Evolutionary conservation across 2,888 invertebrate species (phyloP), one percentile per base, ranked within the genome.

Genomic region (Melolontha melolontha): DNA sequence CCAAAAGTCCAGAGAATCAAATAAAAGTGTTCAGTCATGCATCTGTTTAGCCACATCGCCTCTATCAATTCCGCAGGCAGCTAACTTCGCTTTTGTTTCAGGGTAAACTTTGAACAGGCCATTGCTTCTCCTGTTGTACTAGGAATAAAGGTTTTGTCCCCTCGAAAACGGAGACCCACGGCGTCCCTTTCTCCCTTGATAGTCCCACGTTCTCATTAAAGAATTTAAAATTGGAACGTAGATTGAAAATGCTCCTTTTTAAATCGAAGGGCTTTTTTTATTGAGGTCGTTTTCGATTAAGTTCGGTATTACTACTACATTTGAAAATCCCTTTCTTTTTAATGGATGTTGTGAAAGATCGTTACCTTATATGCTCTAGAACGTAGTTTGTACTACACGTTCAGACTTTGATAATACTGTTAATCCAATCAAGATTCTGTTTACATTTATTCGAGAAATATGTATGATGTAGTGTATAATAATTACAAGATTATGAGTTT

Each of bases 1-100:
- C 66, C 69, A 75, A 74, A 77, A 76, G 75, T 76, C 73, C 73
- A 67, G 71, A 72, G 74, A 77, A 77, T 78, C 74, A 74, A 76
- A 76, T 77, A 77, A 78, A 77, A 75, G 75, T 71, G 77, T 73
- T 70, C 76, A 75, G 76, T 76, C 76, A 76, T 75, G 76, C 77
- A 76, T 78, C 75, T 76, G 75, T 73, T 75, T 76, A 71, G 67
- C 67, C 69, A 68, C 71, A 73, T 73, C 74, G 73, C 74, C 72
- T 71, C 74, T 72, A 67, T 70, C 70, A 39, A 47, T 55, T 50
- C 47, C 64, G 52, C 54, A 51, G 64, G 75, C 75, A 44, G 59
- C 59, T 47, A 59, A 44, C 44, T 59, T 27, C 29, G 44, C 59
- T 59, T 75, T 75, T 76, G 76, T 75, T 75, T 74, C 77, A 72